Percentiles rank a stretch among this genome's conserved stretches.
phyloP scores from a whole-genome alignment of 2,113 vertebrate species.

The Brevimyrus niger region DNA sequence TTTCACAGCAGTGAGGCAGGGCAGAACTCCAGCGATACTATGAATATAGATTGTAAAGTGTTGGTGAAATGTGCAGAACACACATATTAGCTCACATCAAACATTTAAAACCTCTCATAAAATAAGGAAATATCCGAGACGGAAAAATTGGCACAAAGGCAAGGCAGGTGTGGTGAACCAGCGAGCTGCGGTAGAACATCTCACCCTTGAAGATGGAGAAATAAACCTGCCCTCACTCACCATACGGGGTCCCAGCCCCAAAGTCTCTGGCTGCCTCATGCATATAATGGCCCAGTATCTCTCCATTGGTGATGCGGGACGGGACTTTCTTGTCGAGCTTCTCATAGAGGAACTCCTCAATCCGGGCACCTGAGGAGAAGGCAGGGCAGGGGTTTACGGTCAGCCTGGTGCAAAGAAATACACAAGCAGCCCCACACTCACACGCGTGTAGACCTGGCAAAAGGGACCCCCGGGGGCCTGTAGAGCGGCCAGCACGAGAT shows the following conservation, averaged over 20 bases:
- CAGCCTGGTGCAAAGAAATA: not conserved
- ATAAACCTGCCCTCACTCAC: constrained; percentile 52
- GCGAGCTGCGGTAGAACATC: not conserved
- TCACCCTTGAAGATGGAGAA: not conserved
- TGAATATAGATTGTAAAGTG: not conserved
- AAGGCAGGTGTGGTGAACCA: not conserved
- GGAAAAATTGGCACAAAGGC: not conserved
- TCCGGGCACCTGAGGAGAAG: constrained; percentile 64
- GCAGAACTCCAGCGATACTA: not conserved
- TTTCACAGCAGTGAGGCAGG: not conserved
- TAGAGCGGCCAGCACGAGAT: not conserved
- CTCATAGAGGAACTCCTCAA: constrained; percentile 92
- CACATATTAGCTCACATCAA: not conserved
- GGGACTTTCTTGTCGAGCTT: constrained; percentile 89
- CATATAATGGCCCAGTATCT: constrained; percentile 78
- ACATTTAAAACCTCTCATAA: not conserved
- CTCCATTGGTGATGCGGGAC: constrained; percentile 76
- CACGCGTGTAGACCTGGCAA: not conserved
- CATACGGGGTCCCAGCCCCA: constrained; percentile 74
- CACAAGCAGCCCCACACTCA: not conserved
- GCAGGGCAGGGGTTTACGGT: not conserved
- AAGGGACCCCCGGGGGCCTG: not conserved
- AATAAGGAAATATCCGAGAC: not conserved
- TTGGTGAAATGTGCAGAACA: not conserved
- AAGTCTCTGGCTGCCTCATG: constrained; percentile 73